These are phyloP conservation scores for Andrena bicolor DNA, from an alignment of 2,888 invertebrate genomes.

Conservation along the genomic window DNA sequence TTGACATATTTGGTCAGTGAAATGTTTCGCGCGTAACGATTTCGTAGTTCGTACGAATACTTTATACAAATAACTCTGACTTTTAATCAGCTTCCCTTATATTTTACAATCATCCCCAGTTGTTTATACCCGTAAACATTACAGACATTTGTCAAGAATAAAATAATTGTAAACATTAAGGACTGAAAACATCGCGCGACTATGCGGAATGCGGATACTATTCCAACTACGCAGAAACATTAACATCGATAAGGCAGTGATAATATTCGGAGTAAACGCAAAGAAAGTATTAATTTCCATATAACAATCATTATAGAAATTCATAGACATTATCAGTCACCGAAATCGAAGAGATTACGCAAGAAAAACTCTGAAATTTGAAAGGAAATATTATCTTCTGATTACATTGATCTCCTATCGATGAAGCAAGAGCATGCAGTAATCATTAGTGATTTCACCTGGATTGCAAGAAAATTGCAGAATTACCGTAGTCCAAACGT, in stretches of 20 bases:
- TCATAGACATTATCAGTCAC: not conserved
- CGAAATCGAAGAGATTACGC: not conserved
- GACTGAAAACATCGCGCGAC: not conserved
- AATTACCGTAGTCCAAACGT: not conserved
- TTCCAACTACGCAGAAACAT: not conserved
- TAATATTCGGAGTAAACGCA: not conserved
- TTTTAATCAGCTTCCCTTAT: not conserved
- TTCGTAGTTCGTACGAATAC: not conserved
- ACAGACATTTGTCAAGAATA: not conserved
- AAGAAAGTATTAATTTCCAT: not conserved
- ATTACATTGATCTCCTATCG: not conserved
- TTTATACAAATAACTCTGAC: not conserved
- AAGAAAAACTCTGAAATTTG: not conserved
- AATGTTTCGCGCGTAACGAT: constrained; percentile 4
- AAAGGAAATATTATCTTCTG: not conserved
- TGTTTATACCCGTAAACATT: not conserved
- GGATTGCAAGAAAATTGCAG: not conserved
- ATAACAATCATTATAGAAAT: not conserved
- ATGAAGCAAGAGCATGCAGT: not conserved
- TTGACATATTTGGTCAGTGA: constrained; percentile 36
- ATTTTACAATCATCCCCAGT: not conserved
- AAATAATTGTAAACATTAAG: constrained; percentile 4
- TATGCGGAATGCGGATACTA: not conserved
- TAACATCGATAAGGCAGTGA: constrained; percentile 25
- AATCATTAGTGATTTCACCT: not conserved